Evolutionary conservation across 2,797 vertebrate genomes (phyloP), one percentile per base, ranked within the genome.

Genomic region (Steatocranus sp.): DNA sequence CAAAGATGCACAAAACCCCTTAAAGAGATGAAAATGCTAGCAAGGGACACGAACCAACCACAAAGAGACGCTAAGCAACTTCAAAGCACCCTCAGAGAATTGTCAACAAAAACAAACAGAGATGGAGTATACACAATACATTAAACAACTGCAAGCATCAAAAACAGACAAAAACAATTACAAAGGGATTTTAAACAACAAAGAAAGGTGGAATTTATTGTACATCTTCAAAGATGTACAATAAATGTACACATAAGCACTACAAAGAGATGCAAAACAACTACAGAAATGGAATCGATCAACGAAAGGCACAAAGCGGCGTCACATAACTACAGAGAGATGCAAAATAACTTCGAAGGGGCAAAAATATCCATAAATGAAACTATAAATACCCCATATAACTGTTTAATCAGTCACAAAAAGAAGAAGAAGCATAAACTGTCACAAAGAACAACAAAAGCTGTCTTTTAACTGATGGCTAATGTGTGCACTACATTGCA

Each of bases 71-170:
- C 58, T 20, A 38, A 66, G 34, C 34, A 38, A 66, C 61, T 23
- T 38, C 61, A 66, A 38, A 58, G 27, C 27, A 0, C 9, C 27
- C 0, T 11, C 27, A 0, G 27, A 32, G 54, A 6, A 32, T 11
- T 58, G 54, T 32, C 18, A 58, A 58, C 25, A 53, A 53, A 53
- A 25, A 53, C 50, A 17, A 17, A 27, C 5, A 56, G 53, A 30
- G 53, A 32, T 12, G 1, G 32, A 63, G 11, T 5, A 20, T 20
- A 63, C 32, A 20, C 32, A 63, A 20, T 12, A 8, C 32, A 63
- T 63, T 63, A 36, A 63, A 63, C 6, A 36, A 8, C 32, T 36
- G n/a, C 58, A 5, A 20, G 11, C 32, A 63, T 20, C 4, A 36
- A 14, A 36, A 38, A 63, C 30, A 36, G 32, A n/a, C 30, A 8